Evolutionary conservation across 2,113 vertebrate species (phyloP).

Genomic region (Notechis scutatus): DNA sequence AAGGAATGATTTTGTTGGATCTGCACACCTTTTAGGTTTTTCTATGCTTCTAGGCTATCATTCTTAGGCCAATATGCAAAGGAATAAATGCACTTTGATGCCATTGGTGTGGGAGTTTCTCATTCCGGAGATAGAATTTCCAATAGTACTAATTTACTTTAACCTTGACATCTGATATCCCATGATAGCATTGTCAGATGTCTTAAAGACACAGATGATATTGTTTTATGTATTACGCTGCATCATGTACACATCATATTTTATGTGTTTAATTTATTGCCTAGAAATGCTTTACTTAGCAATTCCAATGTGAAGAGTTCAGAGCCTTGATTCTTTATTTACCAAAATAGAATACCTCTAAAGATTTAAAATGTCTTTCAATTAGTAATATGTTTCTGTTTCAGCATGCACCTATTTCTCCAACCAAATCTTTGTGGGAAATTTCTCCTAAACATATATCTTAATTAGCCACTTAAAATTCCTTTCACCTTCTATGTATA

Average conservation of each 20-base stretch:
- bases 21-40: neutral
- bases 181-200: neutral
- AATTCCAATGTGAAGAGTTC: neutral
- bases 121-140: neutral
- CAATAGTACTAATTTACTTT: neutral
- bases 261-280: neutral
- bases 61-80: neutral
- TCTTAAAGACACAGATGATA: neutral
- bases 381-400: neutral
- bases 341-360: neutral
- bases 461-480: neutral
- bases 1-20: neutral
- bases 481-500: neutral
- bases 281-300: neutral
- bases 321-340: neutral
- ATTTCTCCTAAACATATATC: neutral
- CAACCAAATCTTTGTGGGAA: neutral
- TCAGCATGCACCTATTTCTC: neutral
- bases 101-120: neutral
- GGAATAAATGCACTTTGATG: neutral
- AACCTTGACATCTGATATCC: neutral
- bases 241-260: neutral
- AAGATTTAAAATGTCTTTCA: neutral
- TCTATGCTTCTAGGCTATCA: neutral
- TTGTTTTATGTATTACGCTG: neutral